Base-by-base conservation (phyloP, 37 sponge, comb jelly and placozoan species). In the Halichondria panicea region DNA sequence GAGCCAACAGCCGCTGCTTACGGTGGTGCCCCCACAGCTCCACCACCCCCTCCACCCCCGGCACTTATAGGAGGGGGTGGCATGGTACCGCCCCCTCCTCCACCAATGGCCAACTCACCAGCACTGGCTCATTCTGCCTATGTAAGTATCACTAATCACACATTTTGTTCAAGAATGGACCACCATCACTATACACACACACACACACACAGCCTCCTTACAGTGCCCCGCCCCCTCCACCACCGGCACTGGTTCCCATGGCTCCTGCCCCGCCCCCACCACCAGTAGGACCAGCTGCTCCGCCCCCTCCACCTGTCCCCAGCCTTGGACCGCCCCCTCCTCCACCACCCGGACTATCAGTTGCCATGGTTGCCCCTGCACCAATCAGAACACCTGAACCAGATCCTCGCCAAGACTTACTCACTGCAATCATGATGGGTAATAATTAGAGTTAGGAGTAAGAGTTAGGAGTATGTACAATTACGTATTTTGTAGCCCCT, bases 401-500 rank as follows among this genome's bases (percentile, higher is more conserved):
- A 33, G 80, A 79, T 30, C 55, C 48, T 1, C 57, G 87, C 1
- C 74, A 66, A 46, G 75, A 57, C 30, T 67, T 86, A 18, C 75
- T 86, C 7, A 34, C 46, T 15, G 87, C 87, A 34, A 86, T 86
- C 3, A 60, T 71, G 54, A 40, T 66, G 55, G 89, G 93, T 68
- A 84, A 75, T 55, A 33, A 70, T 4, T 12, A 12, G 15, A 19
- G 53, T 50, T 19, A n/a, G n/a, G n/a, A n/a, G n/a, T n/a, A n/a
- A n/a, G n/a, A n/a, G n/a, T n/a, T n/a, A n/a, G n/a, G n/a, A n/a
- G n/a, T n/a, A n/a, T n/a, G n/a, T n/a, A n/a, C n/a, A n/a, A n/a
- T n/a, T n/a, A n/a, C n/a, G n/a, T n/a, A n/a, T n/a, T n/a, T n/a
- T n/a, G n/a, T n/a, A n/a, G n/a, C n/a, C n/a, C n/a, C n/a, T n/a